Percentiles rank a stretch among this genome's conserved stretches.
phyloP scores from a whole-genome alignment of 2,797 vertebrate species.

The Sebastes minor region DNA sequence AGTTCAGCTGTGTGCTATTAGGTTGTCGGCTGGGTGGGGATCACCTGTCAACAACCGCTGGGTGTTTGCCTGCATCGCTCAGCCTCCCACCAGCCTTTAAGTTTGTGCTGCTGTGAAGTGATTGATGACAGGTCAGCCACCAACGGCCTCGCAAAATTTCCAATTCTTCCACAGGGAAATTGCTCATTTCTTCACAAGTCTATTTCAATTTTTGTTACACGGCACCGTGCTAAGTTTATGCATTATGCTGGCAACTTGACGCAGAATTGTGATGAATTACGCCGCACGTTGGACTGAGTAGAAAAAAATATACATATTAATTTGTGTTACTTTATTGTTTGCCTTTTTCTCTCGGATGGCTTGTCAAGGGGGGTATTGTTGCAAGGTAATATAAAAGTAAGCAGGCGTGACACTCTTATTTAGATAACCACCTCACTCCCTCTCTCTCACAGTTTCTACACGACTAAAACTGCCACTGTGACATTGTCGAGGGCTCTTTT shows the following conservation, averaged over 20 bases:
- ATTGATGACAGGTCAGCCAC: constrained; percentile 98
- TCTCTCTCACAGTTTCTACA: constrained; percentile 59
- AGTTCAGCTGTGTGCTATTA: constrained; percentile 88
- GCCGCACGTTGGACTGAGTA: constrained; percentile 84
- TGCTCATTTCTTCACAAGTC: constrained; percentile 97
- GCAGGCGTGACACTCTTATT: constrained; percentile 78
- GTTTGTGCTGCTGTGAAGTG: constrained; percentile 86
- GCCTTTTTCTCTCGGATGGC: constrained; percentile 48
- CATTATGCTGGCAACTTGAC: constrained; percentile 89
- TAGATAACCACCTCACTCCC: constrained; percentile 69
- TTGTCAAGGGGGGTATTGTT: constrained; percentile 57
- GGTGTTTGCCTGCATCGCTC: constrained; percentile 52
- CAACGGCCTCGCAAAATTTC: constrained; percentile 92
- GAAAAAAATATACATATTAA: constrained; percentile 75
- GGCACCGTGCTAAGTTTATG: constrained; percentile 92
- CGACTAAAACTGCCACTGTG: constrained; percentile 74
- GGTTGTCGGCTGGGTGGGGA: constrained; percentile 80
- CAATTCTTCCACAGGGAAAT: constrained; percentile 98
- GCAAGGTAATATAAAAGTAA: constrained; percentile 77
- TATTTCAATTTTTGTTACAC: constrained; percentile 94
- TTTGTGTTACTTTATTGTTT: constrained; percentile 74
- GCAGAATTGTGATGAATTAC: constrained; percentile 95
- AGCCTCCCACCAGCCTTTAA: constrained; percentile 82
- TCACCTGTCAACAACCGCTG: constrained; percentile 85
- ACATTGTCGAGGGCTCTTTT: constrained; percentile 71